Conservation (phyloP, 53 echinoderm and acorn worm genomes). For the Astropecten irregularis region DNA sequence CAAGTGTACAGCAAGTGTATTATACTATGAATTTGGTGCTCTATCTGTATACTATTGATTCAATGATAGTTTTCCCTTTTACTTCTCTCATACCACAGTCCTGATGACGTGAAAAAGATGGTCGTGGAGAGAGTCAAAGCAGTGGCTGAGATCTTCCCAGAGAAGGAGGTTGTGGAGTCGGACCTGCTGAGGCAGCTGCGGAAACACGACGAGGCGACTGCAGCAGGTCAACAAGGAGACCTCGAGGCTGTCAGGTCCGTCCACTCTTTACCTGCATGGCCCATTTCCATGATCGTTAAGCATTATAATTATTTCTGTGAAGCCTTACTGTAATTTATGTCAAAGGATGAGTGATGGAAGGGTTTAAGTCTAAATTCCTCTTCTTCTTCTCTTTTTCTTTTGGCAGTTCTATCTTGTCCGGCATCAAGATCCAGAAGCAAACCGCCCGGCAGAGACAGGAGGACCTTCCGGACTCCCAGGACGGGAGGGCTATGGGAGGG, state of each 20-base stretch:
- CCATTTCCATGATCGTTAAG: too few species aligned
- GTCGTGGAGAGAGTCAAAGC: constrained; percentile 61
- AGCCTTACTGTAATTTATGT: too few species aligned
- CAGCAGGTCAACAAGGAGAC: constrained; percentile 80
- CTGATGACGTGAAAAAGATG: constrained; percentile 57
- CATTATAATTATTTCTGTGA: too few species aligned
- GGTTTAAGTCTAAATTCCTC: too few species aligned
- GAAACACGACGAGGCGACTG: constrained; percentile 78
- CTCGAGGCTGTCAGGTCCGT: constrained; percentile 63
- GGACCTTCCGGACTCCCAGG: neutral
- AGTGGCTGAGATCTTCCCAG: constrained; percentile 82
- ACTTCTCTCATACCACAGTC: constrained; percentile 14
- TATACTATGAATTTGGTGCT: too few species aligned
- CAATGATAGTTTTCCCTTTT: too few species aligned
- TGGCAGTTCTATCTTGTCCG: constrained; percentile 67
- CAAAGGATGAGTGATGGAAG: too few species aligned
- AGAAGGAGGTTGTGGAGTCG: constrained; percentile 77
- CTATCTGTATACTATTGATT: too few species aligned
- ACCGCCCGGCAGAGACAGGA: constrained; percentile 22
- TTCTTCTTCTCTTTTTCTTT: neutral
- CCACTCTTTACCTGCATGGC: neutral
- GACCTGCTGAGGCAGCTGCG: constrained; percentile 79
- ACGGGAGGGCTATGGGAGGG: constrained; percentile 2
- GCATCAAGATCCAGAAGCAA: constrained; percentile 66
- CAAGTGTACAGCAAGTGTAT: too few species aligned